These are phyloP conservation scores for Proctacanthus coquilletti DNA, from an alignment of 1,140 invertebrate genomes.

Conservation along the genomic window DNA sequence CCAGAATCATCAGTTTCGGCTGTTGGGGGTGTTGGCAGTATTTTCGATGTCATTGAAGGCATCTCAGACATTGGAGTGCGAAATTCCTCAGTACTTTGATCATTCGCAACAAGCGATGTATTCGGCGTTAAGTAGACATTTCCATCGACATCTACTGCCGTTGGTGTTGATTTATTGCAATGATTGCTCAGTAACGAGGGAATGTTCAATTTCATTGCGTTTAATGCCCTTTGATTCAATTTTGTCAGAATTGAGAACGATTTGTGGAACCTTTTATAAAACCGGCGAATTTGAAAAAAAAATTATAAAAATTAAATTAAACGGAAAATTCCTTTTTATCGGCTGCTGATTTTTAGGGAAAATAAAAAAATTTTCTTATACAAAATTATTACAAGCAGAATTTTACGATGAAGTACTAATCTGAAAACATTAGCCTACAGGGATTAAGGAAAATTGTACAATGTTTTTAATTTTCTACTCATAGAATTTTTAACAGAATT, in stretches of 20 bases:
- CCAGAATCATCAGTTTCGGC: conserved; percentile 21
- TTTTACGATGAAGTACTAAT: no score
- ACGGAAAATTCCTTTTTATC: not conserved
- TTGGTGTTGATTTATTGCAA: conserved; percentile 2
- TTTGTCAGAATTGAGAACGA: conserved; percentile 30
- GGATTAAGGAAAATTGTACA: no score
- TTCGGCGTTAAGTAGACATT: conserved; percentile 25
- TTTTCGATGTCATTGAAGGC: conserved; percentile 3
- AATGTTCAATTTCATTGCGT: conserved; percentile 28
- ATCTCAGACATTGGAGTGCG: conserved; percentile 21
- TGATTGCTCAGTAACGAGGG: conserved; percentile 11
- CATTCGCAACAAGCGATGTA: conserved; percentile 13
- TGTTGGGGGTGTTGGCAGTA: conserved; percentile 7
- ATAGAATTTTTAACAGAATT: no score
- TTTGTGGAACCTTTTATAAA: conserved; percentile 25
- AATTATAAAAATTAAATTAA: not conserved
- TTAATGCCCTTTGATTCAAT: conserved; percentile 28
- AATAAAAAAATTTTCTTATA: no score
- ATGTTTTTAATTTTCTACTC: no score
- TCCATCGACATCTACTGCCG: conserved; percentile 15
- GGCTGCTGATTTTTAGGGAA: no score
- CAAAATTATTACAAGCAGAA: no score
- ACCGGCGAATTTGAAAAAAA: not conserved
- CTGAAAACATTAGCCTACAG: no score
- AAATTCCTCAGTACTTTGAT: conserved; percentile 15